phyloP scores from a whole-genome alignment of 1,140 invertebrate genomes.

The Coelopa frigida region DNA sequence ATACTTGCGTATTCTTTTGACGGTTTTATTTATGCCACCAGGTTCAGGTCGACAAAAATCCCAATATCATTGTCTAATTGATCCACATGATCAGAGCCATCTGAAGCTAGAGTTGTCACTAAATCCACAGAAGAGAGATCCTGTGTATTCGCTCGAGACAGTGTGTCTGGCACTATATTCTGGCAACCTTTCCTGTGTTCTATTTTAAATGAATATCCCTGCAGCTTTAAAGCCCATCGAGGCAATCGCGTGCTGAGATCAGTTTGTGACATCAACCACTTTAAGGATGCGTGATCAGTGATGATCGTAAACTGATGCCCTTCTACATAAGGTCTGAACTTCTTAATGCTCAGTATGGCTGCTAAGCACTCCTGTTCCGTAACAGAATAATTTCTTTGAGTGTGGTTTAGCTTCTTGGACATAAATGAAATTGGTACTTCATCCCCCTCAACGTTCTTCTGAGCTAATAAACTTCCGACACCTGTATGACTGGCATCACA shows the following conservation, averaged over 20 bases:
- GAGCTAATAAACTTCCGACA: conserved; percentile 24
- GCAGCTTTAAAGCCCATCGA: conserved; percentile 28
- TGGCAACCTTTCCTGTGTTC: conserved; percentile 37
- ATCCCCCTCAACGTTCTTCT: conserved; percentile 24
- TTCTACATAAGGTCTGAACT: conserved; percentile 44
- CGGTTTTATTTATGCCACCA: too few relatives aligned
- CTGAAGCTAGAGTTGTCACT: too few relatives aligned
- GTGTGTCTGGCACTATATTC: conserved; percentile 34
- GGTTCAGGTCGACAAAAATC: too few relatives aligned
- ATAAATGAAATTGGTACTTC: conserved; percentile 15
- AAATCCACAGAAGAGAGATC: not conserved
- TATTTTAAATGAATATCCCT: conserved; percentile 29
- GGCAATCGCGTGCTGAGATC: conserved; percentile 27
- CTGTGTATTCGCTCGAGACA: conserved; percentile 19
- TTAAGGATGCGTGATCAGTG: conserved; percentile 27
- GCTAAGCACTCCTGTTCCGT: conserved; percentile 46
- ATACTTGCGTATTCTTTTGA: too few relatives aligned
- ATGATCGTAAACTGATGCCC: conserved; percentile 38
- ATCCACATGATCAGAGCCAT: too few relatives aligned
- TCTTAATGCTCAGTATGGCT: conserved; percentile 40
- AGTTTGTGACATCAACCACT: conserved; percentile 22
- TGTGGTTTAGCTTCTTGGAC: conserved; percentile 12
- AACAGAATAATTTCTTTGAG: conserved; percentile 18
- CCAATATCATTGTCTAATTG: too few relatives aligned
- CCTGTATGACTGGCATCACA: conserved; percentile 12